These are phyloP conservation scores for Argynnis bischoffii DNA, from an alignment of 2,888 invertebrate species.

Conservation along the genomic window DNA sequence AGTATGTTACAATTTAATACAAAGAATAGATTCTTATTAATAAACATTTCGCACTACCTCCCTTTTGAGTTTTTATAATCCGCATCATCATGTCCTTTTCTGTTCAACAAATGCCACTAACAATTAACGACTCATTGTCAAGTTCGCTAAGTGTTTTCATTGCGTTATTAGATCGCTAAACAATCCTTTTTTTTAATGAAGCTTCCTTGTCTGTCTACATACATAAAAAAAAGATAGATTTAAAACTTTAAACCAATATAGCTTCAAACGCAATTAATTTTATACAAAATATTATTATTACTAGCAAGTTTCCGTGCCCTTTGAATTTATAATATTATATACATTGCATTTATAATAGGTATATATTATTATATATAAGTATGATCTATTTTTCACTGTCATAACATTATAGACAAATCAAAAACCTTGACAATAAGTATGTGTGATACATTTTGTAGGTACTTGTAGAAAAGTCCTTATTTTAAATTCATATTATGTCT, in stretches of 20 bases:
- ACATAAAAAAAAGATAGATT: slow-evolving; percentile 26
- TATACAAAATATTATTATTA: no score
- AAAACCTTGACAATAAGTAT: no score
- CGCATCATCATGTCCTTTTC: slow-evolving; percentile 65
- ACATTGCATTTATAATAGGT: no score
- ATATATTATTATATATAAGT: no score
- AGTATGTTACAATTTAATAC: no score
- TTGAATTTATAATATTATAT: no score
- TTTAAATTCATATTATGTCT: slow-evolving; percentile 64
- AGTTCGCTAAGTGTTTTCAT: slow-evolving; percentile 60
- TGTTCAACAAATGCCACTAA: slow-evolving; percentile 68
- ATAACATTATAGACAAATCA: no score
- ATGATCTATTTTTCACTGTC: no score
- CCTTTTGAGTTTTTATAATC: slow-evolving; percentile 53
- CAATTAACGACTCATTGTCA: slow-evolving; percentile 76
- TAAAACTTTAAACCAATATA: neutral
- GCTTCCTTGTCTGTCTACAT: slow-evolving; percentile 22
- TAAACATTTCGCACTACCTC: slow-evolving; percentile 56
- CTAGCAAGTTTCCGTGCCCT: no score
- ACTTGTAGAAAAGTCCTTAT: slow-evolving; percentile 49
- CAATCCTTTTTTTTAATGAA: slow-evolving; percentile 42
- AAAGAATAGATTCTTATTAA: neutral
- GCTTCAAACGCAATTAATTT: no score
- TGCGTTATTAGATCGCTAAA: slow-evolving; percentile 59
- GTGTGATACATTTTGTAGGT: slow-evolving; percentile 1